A percentile compares a stretch with the other conserved stretches of the same genome.
phyloP scores from a whole-genome alignment of 2,888 invertebrate species.

The Hermodice carunculata region DNA sequence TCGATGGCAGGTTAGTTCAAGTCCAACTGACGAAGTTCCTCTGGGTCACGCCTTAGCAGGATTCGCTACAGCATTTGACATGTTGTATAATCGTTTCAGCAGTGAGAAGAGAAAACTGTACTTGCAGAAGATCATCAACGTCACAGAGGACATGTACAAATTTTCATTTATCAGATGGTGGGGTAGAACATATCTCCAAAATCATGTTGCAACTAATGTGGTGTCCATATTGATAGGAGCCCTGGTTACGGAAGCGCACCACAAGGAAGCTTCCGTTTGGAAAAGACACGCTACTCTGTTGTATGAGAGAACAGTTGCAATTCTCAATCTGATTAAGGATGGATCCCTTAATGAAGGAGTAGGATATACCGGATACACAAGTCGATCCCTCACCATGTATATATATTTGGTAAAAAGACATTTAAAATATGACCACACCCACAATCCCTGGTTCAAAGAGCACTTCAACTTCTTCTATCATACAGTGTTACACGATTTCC shows the following conservation, averaged over 20 bases:
- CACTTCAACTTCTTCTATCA: conserved; percentile 22
- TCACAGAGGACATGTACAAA: conserved; percentile 1
- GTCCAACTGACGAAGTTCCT: conserved; percentile 13
- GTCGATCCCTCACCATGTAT: conserved; percentile 19
- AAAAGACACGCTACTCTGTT: not conserved
- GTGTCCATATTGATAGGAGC: conserved; percentile 18
- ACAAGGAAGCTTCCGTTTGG: conserved; percentile 9
- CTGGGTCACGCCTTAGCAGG: conserved; percentile 9
- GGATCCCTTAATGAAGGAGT: conserved; percentile 24
- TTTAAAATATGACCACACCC: conserved; percentile 3
- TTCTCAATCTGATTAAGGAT: conserved; percentile 10
- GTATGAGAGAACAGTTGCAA: conserved; percentile 6
- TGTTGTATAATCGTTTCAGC: not conserved
- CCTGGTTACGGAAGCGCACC: conserved; percentile 11
- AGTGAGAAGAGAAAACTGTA: not conserved
- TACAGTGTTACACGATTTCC: conserved; percentile 17
- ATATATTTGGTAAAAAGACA: conserved; percentile 13
- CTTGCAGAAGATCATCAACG: not conserved
- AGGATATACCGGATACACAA: conserved; percentile 18
- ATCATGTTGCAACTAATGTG: conserved; percentile 23
- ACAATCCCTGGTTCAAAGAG: conserved; percentile 17
- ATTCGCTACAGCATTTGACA: conserved; percentile 16
- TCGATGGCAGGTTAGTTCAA: not conserved
- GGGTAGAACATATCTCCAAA: conserved; percentile 13
- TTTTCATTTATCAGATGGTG: conserved; percentile 1